Base-by-base conservation (phyloP, 2,888 invertebrate species). In the Mythimna lalbum region DNA sequence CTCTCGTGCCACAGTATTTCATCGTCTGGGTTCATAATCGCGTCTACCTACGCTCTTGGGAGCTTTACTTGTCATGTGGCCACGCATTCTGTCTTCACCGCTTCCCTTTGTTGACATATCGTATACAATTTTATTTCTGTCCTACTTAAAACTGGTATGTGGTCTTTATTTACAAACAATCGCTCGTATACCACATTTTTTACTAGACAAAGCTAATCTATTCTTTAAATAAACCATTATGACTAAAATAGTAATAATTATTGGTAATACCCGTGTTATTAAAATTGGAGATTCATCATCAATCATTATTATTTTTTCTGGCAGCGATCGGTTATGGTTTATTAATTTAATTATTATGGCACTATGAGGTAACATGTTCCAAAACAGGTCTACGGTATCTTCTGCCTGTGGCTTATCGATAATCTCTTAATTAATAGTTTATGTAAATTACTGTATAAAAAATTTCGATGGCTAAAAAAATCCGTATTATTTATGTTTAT, bases 11-110 rank as follows among this genome's bases (percentile, higher is more conserved):
- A 57, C 21, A 70, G 66, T 69, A 77, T 82, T 77, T 84, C 73
- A 84, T 78, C 63, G 72, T 55, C 33, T 76, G 63, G 78, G 86
- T 84, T 86, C 86, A 88, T 86, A 88, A 89, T 89, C 86, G 84
- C 71, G 78, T 84, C 82, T 84, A 80, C 91, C 90, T 88, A 91
- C 91, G 88, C 88, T 77, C 76, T 78, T 82, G 69, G 56, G 78
- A 82, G 80, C 75, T 81, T 82, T 84, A 88, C 89, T 87, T 89
- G 89, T 89, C 87, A 57, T 57, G 69, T 74, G 71, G 53, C 82
- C 82, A 75, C 78, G 67, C 76, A 78, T 73, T 79, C 61, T 62
- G 59, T 63, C 57, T 72, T 68, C 69, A 69, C 57, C 52, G 55
- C n/a, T 76, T 73, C 82, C 50, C 62, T 76, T 74, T 72, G 69